Conservation (phyloP, 2,797 vertebrate genomes). For the Rhinichthys osculus region DNA sequence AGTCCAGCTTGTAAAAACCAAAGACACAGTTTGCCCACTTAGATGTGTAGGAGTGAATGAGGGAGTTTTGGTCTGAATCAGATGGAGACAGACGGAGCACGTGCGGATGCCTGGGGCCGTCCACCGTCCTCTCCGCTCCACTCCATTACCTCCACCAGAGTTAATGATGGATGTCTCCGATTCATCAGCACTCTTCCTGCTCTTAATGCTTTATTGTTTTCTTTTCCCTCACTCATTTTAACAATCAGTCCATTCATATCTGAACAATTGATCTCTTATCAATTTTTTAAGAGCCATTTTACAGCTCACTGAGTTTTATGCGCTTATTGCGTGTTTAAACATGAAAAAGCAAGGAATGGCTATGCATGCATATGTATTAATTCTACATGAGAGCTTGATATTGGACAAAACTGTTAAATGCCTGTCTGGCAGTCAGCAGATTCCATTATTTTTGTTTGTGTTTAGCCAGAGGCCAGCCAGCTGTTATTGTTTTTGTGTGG, state of each 20-base stretch:
- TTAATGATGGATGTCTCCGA: slow-evolving; percentile 67
- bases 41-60: slow-evolving; percentile 1
- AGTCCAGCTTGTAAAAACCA: not conserved
- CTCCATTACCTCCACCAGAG: slow-evolving; percentile 67
- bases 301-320: slow-evolving; percentile 32
- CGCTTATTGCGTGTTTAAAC: slow-evolving; percentile 50
- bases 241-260: slow-evolving; percentile 38
- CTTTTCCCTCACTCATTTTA: slow-evolving; percentile 18
- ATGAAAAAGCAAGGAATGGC: slow-evolving; percentile 38
- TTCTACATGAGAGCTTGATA: slow-evolving; percentile 45
- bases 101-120: slow-evolving; percentile 61
- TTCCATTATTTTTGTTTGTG: slow-evolving; percentile 57
- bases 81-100: slow-evolving; percentile 61
- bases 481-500: slow-evolving; percentile 65
- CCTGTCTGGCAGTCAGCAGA: slow-evolving; percentile 49
- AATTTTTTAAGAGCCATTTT: slow-evolving; percentile 43
- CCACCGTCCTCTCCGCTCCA: slow-evolving; percentile 61
- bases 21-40: slow-evolving; percentile 1
- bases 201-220: slow-evolving; percentile 43
- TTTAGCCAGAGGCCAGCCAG: slow-evolving; percentile 67
- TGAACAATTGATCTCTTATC: slow-evolving; percentile 32
- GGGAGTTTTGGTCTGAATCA: slow-evolving; percentile 43
- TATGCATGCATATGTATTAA: slow-evolving; percentile 40
- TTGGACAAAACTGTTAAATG: slow-evolving; percentile 52
- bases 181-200: slow-evolving; percentile 53